A percentile compares a stretch with the other conserved stretches of the same genome.
Evolutionary conservation across 2,797 vertebrate genomes (phyloP).

Genomic region (Acanthopagrus latus): DNA sequence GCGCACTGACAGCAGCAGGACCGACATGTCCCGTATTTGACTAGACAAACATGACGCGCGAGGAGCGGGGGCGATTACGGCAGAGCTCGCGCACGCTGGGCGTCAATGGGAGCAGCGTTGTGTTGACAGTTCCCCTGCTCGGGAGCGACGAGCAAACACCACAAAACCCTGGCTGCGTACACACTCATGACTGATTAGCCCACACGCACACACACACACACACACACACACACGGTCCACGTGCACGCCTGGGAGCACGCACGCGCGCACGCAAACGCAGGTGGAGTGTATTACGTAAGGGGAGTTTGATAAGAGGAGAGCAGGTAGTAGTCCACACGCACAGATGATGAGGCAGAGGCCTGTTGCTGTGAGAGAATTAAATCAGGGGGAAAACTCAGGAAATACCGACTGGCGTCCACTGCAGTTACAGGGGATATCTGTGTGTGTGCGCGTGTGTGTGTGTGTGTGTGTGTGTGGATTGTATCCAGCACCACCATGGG

Average conservation of each 20-base stretch:
- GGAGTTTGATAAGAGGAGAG: conserved; percentile 56
- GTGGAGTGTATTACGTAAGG: conserved; percentile 62
- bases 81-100: conserved; percentile 69
- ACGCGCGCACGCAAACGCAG: conserved; percentile 37
- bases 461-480: conserved; percentile 15
- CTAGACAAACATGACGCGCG: conserved; percentile 78
- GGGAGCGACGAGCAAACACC: conserved; percentile 79
- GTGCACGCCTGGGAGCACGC: conserved; percentile 32
- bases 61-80: conserved; percentile 66
- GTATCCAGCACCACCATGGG: conserved; percentile 72
- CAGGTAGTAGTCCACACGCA: conserved; percentile 36
- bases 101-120: conserved; percentile 73
- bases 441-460: conserved; percentile 10
- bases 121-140: conserved; percentile 84
- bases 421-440: conserved; percentile 62
- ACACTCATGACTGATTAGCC: conserved; percentile 68
- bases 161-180: conserved; percentile 52
- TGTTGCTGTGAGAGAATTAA: conserved; percentile 67
- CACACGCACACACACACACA: conserved; percentile 21
- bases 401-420: conserved; percentile 65
- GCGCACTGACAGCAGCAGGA: conserved; percentile 45
- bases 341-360: conserved; percentile 34
- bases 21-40: conserved; percentile 76
- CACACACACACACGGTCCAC: neutral
- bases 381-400: conserved; percentile 63